phyloP scores from a whole-genome alignment of 2,888 invertebrate genomes.

The Maniola hyperantus region DNA sequence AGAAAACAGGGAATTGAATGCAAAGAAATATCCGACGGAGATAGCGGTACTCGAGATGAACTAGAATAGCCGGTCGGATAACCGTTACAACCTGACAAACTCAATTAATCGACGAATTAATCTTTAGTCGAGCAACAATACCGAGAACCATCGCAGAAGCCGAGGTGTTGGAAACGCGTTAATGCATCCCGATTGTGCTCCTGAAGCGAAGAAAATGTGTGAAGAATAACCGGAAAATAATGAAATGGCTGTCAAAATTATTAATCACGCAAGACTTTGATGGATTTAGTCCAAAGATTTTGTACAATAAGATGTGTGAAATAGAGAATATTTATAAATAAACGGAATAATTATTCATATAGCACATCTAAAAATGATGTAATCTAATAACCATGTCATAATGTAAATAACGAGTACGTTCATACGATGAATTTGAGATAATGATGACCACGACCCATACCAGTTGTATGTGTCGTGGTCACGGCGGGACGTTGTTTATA shows the following conservation, averaged over 20 bases:
- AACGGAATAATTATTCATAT: too few species aligned
- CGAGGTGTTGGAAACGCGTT: conserved; percentile 12
- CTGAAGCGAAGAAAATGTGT: not conserved
- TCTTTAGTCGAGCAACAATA: conserved; percentile 41
- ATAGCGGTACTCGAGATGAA: conserved; percentile 71
- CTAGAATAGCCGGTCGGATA: conserved; percentile 70
- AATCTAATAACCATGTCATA: too few species aligned
- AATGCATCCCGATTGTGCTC: conserved; percentile 4
- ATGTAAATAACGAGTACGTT: too few species aligned
- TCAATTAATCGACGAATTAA: conserved; percentile 63
- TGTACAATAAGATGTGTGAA: too few species aligned
- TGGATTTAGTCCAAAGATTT: too few species aligned
- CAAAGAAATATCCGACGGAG: conserved; percentile 56
- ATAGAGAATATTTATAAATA: too few species aligned
- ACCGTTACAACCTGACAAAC: conserved; percentile 70
- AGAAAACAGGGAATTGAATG: conserved; percentile 40
- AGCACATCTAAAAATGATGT: too few species aligned
- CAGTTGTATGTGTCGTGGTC: too few species aligned
- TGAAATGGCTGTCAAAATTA: not conserved
- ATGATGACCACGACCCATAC: too few species aligned
- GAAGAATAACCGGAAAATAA: not conserved
- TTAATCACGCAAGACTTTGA: not conserved
- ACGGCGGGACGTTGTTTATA: too few species aligned
- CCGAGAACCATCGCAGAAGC: conserved; percentile 29
- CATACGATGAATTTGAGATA: too few species aligned